Percentiles rank a stretch among this genome's conserved stretches.
Conservation (phyloP, 1,140 invertebrate genomes). For the Zaprionus ornatus region DNA sequence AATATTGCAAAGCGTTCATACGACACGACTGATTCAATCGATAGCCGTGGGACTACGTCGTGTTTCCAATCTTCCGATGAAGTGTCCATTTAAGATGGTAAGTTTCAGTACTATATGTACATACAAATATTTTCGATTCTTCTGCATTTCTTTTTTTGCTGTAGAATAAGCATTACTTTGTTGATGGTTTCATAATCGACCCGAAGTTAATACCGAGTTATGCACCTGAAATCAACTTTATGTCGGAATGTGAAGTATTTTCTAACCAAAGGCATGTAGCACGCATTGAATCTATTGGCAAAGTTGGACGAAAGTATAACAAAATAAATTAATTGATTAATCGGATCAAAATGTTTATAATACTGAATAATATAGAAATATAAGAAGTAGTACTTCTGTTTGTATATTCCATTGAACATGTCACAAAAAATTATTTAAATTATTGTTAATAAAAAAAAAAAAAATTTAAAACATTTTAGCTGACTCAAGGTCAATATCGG, state of each 20-base stretch:
- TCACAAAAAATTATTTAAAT: background rate
- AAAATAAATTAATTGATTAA: background rate
- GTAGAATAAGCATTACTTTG: background rate
- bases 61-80: background rate
- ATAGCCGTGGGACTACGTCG: background rate
- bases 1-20: background rate
- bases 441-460: background rate
- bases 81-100: conserved; percentile 8
- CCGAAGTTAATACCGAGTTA: conserved; percentile 2
- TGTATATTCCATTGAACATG: too few relatives aligned
- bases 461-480: too few relatives aligned
- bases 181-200: background rate
- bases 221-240: background rate
- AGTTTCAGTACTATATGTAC: background rate
- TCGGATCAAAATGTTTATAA: too few relatives aligned
- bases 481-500: too few relatives aligned
- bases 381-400: too few relatives aligned
- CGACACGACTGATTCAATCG: background rate
- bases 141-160: background rate
- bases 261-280: background rate
- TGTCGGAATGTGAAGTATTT: background rate
- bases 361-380: too few relatives aligned
- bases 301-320: background rate
- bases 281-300: background rate
- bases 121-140: background rate